These are phyloP conservation scores for Apamea sordens DNA, from an alignment of 2,888 invertebrate genomes.

Conservation along the genomic window DNA sequence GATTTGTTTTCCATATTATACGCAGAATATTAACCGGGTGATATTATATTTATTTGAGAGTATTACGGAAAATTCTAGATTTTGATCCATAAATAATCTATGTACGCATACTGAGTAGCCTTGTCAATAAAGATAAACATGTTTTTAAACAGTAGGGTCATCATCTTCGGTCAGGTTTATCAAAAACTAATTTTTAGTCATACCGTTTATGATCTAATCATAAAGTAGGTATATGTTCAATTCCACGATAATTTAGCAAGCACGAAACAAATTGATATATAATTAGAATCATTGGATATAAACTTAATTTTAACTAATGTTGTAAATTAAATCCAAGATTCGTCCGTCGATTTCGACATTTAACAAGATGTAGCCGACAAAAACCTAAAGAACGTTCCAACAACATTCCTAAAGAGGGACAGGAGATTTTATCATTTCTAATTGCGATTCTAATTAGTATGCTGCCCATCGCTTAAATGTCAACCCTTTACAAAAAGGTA, in stretches of 20 bases:
- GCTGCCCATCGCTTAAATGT: slow-evolving; percentile 69
- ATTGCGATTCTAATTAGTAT: slow-evolving; percentile 77
- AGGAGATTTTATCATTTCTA: slow-evolving; percentile 73
- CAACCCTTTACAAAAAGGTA: slow-evolving; percentile 69
- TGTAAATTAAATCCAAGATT: slow-evolving; percentile 46
- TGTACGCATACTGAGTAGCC: slow-evolving; percentile 44
- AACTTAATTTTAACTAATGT: slow-evolving; percentile 35
- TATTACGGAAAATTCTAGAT: slow-evolving; percentile 48
- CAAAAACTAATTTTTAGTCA: slow-evolving; percentile 32
- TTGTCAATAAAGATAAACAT: slow-evolving; percentile 58
- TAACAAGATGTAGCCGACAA: slow-evolving; percentile 55
- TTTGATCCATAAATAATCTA: slow-evolving; percentile 40
- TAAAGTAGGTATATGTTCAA: background rate
- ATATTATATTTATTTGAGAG: slow-evolving; percentile 12
- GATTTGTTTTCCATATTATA: background rate
- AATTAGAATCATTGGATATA: slow-evolving; percentile 13
- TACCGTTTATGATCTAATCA: slow-evolving; percentile 27
- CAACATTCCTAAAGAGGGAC: slow-evolving; percentile 67
- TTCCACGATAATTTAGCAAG: background rate
- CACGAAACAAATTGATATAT: slow-evolving; percentile 18
- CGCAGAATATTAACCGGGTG: background rate
- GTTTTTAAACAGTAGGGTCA: slow-evolving; percentile 61
- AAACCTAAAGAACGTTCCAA: slow-evolving; percentile 56
- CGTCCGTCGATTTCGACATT: slow-evolving; percentile 45
- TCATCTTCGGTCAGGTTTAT: slow-evolving; percentile 49